Percentiles rank a stretch among this genome's conserved stretches.
These are phyloP conservation scores for Patiria miniata DNA, from an alignment of 35 echinoderm and acorn worm species.

Conservation along the genomic window DNA sequence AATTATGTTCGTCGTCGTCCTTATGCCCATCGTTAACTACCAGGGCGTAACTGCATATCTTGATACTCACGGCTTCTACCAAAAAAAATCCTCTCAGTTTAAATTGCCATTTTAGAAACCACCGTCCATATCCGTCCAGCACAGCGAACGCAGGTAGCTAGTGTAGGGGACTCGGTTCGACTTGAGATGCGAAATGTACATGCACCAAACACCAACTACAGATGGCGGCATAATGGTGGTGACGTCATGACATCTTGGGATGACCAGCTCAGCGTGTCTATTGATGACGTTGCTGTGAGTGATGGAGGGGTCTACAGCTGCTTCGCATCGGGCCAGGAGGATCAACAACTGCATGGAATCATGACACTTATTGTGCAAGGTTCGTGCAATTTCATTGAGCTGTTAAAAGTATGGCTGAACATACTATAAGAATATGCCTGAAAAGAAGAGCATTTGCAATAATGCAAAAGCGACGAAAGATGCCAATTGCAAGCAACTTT, in stretches of 20 bases:
- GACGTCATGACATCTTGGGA: neutral
- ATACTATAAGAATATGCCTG: neutral
- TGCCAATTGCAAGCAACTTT: neutral
- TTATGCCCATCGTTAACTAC: no score
- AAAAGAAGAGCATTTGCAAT: neutral
- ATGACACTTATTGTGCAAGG: conserved; percentile 8
- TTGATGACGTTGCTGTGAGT: neutral
- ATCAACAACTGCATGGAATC: neutral
- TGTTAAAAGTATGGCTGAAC: neutral
- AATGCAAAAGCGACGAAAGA: neutral
- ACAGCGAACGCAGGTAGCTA: neutral
- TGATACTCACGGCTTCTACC: no score
- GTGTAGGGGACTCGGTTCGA: neutral
- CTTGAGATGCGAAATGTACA: neutral
- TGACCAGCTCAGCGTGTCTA: neutral
- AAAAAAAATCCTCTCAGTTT: neutral
- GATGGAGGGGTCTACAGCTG: conserved; percentile 11
- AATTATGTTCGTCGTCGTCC: no score
- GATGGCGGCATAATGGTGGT: neutral
- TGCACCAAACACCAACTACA: neutral
- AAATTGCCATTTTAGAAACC: neutral
- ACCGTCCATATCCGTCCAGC: neutral
- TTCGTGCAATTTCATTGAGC: neutral
- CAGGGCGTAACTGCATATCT: no score
- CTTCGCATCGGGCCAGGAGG: neutral